Evolutionary conservation across 2,113 vertebrate genomes (phyloP), one percentile per base, ranked within the genome.

Genomic region (Ictidomys tridecemlineatus): DNA sequence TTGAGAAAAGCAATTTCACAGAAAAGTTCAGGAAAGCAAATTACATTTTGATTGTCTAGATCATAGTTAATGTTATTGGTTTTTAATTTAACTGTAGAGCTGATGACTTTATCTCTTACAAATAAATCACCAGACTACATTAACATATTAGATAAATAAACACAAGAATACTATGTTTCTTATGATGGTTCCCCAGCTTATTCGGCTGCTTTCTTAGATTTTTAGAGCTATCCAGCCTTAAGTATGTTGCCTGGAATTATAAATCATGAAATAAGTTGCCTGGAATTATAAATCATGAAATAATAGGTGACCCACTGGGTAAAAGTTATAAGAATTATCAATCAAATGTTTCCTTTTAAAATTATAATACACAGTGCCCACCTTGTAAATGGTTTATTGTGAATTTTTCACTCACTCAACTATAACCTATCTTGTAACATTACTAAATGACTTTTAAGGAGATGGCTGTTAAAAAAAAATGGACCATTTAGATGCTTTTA

Each of bases 1-100:
- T 28, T 91, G 85, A 84, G 70, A 65, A 94, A 78, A 94, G 39
- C 65, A 86, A 94, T 96, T 96, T 94, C 65, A 93, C 56, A 82
- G 34, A 85, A 37, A 53, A 91, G 5, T 78, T 90, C 8, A 48
- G 39, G 70, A 83, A 80, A 91, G n/a, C 67, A 85, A 88, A 73
- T 85, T 32, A 39, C 3, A 86, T 45, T 87, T 95, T 78, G 39
- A 56, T 39, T 79, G n/a, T 30, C 34, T 67, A 53, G 1, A 79
- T 42, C 30, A 58, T 4, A 74, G 39, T 95, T 53, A 84, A 76
- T 69, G 14, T 26, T 85, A 42, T 82, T 37, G 12, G 2, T 45
- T 85, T 91, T 91, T 76, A 76, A 58, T 61, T 90, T 91, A 88
- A 88, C 32, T 2, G 56, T 10, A 4, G 45, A 53, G 11, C 2